phyloP scores from a whole-genome alignment of 2,797 vertebrate species.

The Tamandua tetradactyla region DNA sequence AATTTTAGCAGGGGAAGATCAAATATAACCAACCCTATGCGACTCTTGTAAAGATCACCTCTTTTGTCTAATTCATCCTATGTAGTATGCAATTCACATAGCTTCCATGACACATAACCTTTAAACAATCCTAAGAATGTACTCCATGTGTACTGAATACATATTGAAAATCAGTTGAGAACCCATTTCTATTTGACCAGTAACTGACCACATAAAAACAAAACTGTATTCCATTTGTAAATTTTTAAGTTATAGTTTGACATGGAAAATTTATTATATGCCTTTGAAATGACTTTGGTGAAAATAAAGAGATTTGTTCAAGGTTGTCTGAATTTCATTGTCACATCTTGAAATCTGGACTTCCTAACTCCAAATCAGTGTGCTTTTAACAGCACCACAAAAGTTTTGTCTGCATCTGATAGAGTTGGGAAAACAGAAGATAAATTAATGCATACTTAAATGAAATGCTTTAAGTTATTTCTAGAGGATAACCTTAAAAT shows the following conservation, averaged over 20 bases:
- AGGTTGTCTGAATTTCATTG: not conserved
- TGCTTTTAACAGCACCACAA: not conserved
- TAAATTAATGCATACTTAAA: not conserved
- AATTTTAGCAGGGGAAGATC: conserved; percentile 61
- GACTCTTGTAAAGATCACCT: not conserved
- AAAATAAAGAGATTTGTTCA: not conserved
- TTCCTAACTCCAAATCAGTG: not conserved
- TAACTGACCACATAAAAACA: not conserved
- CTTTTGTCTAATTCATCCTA: conserved; percentile 29
- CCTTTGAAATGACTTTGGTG: not conserved
- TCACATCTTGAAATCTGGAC: not conserved
- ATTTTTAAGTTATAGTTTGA: not conserved
- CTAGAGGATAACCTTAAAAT: not conserved
- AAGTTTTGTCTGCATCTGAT: not conserved
- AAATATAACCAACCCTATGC: not conserved
- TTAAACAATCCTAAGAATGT: not conserved
- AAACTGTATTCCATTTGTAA: not conserved
- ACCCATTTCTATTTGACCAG: not conserved
- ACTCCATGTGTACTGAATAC: not conserved
- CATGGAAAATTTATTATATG: not conserved
- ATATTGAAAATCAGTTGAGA: not conserved
- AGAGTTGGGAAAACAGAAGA: not conserved
- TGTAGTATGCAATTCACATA: not conserved
- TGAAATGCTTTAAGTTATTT: not conserved
- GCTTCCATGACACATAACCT: not conserved